Evolutionary conservation across 2,797 vertebrate genomes (phyloP).

Genomic region (Mionectes olivaceus): DNA sequence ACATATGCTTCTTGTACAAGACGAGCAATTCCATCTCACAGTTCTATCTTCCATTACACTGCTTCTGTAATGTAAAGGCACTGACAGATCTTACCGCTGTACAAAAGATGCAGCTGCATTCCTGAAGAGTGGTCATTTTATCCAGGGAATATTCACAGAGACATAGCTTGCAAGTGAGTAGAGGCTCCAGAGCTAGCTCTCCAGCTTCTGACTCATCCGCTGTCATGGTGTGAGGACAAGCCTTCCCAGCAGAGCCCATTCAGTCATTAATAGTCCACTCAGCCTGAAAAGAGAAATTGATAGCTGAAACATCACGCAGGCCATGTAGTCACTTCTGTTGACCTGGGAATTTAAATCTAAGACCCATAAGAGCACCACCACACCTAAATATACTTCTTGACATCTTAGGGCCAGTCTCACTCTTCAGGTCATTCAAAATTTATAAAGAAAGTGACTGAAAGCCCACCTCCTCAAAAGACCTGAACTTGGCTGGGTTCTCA

Average conservation of each 20-base stretch:
- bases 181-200: slow-evolving; percentile 73
- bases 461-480: background rate
- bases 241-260: slow-evolving; percentile 71
- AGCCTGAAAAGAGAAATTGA: slow-evolving; percentile 76
- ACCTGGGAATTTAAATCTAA: background rate
- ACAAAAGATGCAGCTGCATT: slow-evolving; percentile 92
- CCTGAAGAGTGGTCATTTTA: slow-evolving; percentile 85
- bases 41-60: background rate
- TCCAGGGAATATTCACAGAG: slow-evolving; percentile 85
- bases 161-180: slow-evolving; percentile 92
- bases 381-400: background rate
- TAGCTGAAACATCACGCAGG: background rate
- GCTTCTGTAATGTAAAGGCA: rapidly evolving
- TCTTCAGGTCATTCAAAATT: background rate
- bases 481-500: background rate
- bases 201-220: slow-evolving; percentile 60
- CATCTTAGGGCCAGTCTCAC: background rate
- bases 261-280: slow-evolving; percentile 62
- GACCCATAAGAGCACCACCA: background rate
- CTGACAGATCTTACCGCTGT: slow-evolving; percentile 79
- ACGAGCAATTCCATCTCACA: background rate
- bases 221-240: slow-evolving; percentile 69
- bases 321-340: background rate
- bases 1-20: rapidly evolving
- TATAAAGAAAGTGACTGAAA: background rate